These are phyloP conservation scores for Pseudococcus viburni DNA, from an alignment of 2,888 invertebrate genomes.

Conservation along the genomic window DNA sequence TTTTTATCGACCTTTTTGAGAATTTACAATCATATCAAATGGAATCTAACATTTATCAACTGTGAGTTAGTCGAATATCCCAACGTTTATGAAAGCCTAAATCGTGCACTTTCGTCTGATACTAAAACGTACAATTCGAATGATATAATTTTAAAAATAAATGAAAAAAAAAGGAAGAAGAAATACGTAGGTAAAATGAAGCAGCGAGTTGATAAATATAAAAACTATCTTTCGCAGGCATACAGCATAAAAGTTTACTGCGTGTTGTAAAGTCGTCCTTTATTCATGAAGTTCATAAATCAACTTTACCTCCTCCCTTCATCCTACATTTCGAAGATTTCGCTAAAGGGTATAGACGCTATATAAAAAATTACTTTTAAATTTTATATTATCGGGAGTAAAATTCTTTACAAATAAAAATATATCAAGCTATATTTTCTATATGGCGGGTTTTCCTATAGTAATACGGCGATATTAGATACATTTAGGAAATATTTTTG, in stretches of 20 bases:
- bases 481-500: neutral
- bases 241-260: conserved; percentile 53
- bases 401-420: conserved; percentile 44
- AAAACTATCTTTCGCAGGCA: conserved; percentile 38
- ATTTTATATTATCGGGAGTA: conserved; percentile 42
- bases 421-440: neutral
- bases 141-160: conserved; percentile 47
- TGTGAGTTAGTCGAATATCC: neutral
- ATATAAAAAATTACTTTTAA: conserved; percentile 58
- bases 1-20: too few species aligned
- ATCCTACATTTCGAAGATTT: conserved; percentile 21
- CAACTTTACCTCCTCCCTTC: conserved; percentile 18
- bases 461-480: neutral
- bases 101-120: neutral
- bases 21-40: too few species aligned
- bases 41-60: neutral
- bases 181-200: conserved; percentile 33
- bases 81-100: neutral
- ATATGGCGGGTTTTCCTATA: neutral
- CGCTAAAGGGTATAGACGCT: conserved; percentile 18
- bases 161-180: neutral
- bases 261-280: conserved; percentile 53
- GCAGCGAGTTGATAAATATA: conserved; percentile 25
- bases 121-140: conserved; percentile 31
- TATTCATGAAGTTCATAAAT: conserved; percentile 57